Percentiles rank a stretch among this genome's conserved stretches.
Conservation (phyloP, 1,140 invertebrate genomes). For the Philotrypesis tridentata region DNA sequence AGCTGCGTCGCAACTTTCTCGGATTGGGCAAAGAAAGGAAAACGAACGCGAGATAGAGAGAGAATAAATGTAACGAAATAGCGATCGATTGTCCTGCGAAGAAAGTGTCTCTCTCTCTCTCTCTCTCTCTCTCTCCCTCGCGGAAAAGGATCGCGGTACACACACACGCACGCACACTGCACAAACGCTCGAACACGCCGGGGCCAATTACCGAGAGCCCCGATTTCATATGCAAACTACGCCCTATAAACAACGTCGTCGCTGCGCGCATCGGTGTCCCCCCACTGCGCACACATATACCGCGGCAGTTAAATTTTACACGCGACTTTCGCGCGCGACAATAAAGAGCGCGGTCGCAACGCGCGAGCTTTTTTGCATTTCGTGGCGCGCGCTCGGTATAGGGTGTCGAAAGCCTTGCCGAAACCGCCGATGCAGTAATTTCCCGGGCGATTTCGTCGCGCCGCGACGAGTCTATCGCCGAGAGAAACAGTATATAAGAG, state of each 20-base stretch:
- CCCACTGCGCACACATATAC: too few relatives aligned
- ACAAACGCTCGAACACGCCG: neutral
- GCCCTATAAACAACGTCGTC: conserved; percentile 26
- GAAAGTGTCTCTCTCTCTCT: conserved; percentile 40
- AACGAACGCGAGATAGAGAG: conserved; percentile 36
- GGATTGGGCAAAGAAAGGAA: conserved; percentile 49
- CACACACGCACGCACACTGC: neutral
- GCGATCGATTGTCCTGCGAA: conserved; percentile 38
- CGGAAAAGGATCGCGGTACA: neutral
- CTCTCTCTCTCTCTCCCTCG: too few relatives aligned
- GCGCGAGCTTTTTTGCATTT: neutral
- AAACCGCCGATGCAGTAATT: neutral
- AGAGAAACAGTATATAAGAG: too few relatives aligned
- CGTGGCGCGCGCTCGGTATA: neutral
- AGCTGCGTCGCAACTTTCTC: conserved; percentile 43
- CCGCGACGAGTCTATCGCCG: too few relatives aligned
- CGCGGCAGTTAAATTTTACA: conserved; percentile 44
- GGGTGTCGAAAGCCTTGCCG: neutral
- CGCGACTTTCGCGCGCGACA: neutral
- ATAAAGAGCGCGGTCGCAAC: neutral
- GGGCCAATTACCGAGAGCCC: conserved; percentile 34
- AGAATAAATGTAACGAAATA: conserved; percentile 51
- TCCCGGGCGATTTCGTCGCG: conserved; percentile 7
- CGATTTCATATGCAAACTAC: conserved; percentile 39
- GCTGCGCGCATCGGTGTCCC: conserved; percentile 37